Evolutionary conservation across 2,113 vertebrate species (phyloP), one percentile per base, ranked within the genome.

Genomic region (Dipodomys ordii): DNA sequence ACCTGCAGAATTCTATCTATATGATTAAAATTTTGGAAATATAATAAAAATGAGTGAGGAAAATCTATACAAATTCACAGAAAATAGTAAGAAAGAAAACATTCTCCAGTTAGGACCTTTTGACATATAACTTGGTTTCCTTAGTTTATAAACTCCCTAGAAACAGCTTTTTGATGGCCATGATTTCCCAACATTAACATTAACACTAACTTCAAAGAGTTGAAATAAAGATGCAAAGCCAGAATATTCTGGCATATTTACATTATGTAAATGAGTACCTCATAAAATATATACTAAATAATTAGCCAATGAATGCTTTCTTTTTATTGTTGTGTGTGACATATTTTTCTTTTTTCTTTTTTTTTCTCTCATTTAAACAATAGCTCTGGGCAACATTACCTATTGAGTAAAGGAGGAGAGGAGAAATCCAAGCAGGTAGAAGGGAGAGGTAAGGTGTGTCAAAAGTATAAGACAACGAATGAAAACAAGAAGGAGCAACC

Each of bases 31-130:
- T 73, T 87, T 87, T 78, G 12, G 18, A 92, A 95, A 94, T 62
- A 10, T 83, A 95, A 82, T 90, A 88, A 92, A 74, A 57, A 74
- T 81, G 8, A 39, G 78, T 18, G 78, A 91, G 88, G 64, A 96
- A 81, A 89, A 92, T 91, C 35, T 60, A 91, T 78, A 95, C 91
- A 92, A 44, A 74, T 74, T 12, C 13, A 86, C 82, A 82, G 28
- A 96, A 89, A 87, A 89, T 32, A 78, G 20, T 28, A 84, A 49
- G 32, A 65, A 11, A 60, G 20, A 69, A 91, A 73, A 49, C 57
- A 22, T 6, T 88, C 30, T 88, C 22, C 19, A 88, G 19, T 13
- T 53, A 92, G n/a, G 53, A 71, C 1, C 39, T 91, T 95, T 57
- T 83, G 81, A 89, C 19, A 44, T 69, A 72, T n/a, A 68, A 64